phyloP scores from a whole-genome alignment of 2,113 vertebrate species.

The Nyctibius bracteatus region DNA sequence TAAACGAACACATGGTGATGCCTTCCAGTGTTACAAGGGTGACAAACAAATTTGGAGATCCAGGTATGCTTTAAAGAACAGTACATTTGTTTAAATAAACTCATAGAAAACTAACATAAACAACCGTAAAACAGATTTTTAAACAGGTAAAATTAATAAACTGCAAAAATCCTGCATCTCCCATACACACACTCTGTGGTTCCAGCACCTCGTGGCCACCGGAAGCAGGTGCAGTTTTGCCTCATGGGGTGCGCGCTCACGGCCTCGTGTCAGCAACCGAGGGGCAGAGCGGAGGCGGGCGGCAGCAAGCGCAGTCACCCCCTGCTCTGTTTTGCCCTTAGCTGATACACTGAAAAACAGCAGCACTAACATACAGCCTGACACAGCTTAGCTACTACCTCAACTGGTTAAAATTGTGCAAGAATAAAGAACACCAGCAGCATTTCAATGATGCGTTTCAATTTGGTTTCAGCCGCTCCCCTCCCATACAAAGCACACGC shows the following conservation, averaged over 20 bases:
- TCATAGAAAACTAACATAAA: background rate
- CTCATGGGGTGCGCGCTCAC: accelerated
- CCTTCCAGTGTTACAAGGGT: background rate
- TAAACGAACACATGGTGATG: background rate
- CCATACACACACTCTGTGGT: background rate
- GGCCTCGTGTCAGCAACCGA: background rate
- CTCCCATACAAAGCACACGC: background rate
- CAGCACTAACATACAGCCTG: conserved; percentile 40
- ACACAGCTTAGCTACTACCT: conserved; percentile 14
- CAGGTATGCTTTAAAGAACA: background rate
- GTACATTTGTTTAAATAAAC: conserved; percentile 10
- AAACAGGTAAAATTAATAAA: background rate
- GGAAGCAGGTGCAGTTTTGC: background rate
- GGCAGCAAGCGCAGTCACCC: background rate
- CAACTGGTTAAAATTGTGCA: conserved; percentile 10
- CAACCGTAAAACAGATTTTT: background rate
- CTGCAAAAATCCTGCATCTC: background rate
- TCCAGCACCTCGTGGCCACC: background rate
- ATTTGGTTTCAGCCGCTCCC: background rate
- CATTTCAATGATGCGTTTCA: background rate
- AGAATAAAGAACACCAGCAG: conserved; percentile 38
- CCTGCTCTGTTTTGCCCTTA: background rate
- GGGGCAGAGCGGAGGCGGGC: background rate
- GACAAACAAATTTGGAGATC: background rate
- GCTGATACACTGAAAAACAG: background rate